phyloP scores from a whole-genome alignment of 2,888 invertebrate genomes.

The Eupithecia inturbata region DNA sequence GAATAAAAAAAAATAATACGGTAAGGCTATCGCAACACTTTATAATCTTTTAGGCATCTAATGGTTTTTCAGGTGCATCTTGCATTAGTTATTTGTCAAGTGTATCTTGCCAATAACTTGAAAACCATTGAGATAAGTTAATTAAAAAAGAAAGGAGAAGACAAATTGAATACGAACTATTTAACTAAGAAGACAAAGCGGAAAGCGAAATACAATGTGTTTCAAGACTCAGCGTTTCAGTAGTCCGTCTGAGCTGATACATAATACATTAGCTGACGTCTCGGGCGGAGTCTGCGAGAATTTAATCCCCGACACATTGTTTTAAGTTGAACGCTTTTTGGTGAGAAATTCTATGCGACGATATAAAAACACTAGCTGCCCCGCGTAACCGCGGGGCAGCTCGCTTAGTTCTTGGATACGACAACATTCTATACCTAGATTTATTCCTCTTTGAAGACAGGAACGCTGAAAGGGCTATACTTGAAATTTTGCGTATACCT shows the following conservation, averaged over 20 bases:
- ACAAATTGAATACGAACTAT: constrained; percentile 12
- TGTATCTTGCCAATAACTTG: neutral
- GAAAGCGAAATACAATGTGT: constrained; percentile 35
- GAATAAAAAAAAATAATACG: too few relatives aligned
- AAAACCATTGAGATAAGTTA: neutral
- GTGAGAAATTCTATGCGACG: neutral
- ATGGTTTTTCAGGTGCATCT: neutral
- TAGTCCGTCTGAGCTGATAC: constrained; percentile 58
- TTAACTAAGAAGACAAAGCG: constrained; percentile 24
- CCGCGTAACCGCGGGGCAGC: too few relatives aligned
- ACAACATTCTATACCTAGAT: too few relatives aligned
- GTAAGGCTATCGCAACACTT: neutral
- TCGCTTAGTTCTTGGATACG: too few relatives aligned
- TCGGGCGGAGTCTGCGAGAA: constrained; percentile 53
- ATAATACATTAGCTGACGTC: constrained; percentile 70
- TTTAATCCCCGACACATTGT: constrained; percentile 65
- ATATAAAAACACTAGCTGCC: neutral
- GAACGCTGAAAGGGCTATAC: too few relatives aligned
- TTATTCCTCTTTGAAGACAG: too few relatives aligned
- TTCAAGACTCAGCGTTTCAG: constrained; percentile 36
- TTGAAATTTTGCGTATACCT: too few relatives aligned
- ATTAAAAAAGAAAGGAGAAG: neutral
- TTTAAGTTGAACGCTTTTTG: constrained; percentile 28
- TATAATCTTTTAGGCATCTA: neutral
- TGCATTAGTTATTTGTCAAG: neutral